Evolutionary conservation across 2,113 vertebrate species (phyloP), one percentile per base, ranked within the genome.

Genomic region (Globicephala melas): DNA sequence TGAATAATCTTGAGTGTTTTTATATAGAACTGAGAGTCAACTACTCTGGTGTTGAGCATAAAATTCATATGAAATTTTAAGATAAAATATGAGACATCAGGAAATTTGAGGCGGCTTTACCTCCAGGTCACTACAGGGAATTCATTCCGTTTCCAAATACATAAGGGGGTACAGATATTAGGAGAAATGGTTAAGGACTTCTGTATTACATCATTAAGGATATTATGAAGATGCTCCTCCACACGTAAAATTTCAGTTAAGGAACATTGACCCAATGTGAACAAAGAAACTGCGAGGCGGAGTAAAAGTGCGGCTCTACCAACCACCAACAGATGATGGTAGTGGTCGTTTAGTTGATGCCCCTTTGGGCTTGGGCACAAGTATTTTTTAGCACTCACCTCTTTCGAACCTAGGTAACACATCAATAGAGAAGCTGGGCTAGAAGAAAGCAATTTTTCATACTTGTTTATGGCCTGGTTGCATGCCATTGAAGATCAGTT

Each of bases 241-340:
- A 8, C 0, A 0, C 82, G 0, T 74, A 31, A 65, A 86, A 65
- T 25, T 67, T 90, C 4, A 63, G 8, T 58, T 67, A 38, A 44
- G 50, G 8, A 26, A 21, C 36, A 68, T 38, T 28, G 18, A 26
- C 21, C 55, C 47, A 14, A 7, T 28, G 81, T 62, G n/a, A 41
- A 9, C 25, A 26, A 67, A 81, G 74, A 67, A 80, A 53, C 36
- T 36, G 2, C 33, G 55, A 65, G 8, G 11, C 50, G 21, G 7
- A 17, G 63, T 25, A 41, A 18, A 95, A 74, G 28, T 81, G 41
- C n/a, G 84, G 4, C 33, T 89, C 89, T 33, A 5, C 26, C 11
- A 58, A 0, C 4, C 2, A 85, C 91, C 96, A 67, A 89, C 47
- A 97, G 97, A 55, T 97, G 97, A 95, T 23, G 8, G 82, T 60